A percentile compares a stretch with the other conserved stretches of the same genome.
Conservation (phyloP, 1,140 invertebrate species). For the Heterodera carotae region DNA sequence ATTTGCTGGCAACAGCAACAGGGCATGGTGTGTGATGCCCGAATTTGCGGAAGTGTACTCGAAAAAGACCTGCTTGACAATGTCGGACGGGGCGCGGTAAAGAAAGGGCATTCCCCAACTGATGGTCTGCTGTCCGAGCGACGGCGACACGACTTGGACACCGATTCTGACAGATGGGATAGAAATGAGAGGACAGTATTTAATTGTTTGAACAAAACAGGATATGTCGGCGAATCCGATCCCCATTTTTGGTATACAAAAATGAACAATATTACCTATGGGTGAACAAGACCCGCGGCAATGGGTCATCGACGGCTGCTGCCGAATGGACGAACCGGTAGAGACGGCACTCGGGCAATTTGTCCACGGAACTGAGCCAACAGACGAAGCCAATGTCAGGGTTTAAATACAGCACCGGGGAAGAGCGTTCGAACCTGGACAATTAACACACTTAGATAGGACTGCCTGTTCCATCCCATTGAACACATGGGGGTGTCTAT, state of each 20-base stretch:
- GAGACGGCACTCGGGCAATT: conserved; percentile 78
- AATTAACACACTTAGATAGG: no score
- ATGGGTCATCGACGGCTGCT: conserved; percentile 65
- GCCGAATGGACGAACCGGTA: conserved; percentile 73
- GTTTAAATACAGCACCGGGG: conserved; percentile 43
- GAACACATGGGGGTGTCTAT: no score
- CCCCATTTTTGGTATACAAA: neutral
- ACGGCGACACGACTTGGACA: conserved; percentile 15
- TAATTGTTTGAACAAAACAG: neutral
- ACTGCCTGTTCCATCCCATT: no score
- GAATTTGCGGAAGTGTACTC: conserved; percentile 37
- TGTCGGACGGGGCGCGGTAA: conserved; percentile 10
- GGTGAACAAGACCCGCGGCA: conserved; percentile 41
- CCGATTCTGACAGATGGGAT: neutral
- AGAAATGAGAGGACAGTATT: neutral
- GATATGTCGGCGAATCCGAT: neutral
- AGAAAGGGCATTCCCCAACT: conserved; percentile 33
- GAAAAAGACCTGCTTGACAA: conserved; percentile 33
- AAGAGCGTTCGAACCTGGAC: conserved; percentile 41
- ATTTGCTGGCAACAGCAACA: conserved; percentile 75
- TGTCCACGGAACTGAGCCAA: conserved; percentile 83
- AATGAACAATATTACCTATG: conserved; percentile 17
- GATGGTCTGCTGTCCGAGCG: conserved; percentile 12
- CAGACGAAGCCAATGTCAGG: conserved; percentile 73
- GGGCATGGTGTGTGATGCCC: conserved; percentile 75